Evolutionary conservation across 2,797 vertebrate genomes (phyloP), one percentile per base, ranked within the genome.

Genomic region (Poecilia wingei): DNA sequence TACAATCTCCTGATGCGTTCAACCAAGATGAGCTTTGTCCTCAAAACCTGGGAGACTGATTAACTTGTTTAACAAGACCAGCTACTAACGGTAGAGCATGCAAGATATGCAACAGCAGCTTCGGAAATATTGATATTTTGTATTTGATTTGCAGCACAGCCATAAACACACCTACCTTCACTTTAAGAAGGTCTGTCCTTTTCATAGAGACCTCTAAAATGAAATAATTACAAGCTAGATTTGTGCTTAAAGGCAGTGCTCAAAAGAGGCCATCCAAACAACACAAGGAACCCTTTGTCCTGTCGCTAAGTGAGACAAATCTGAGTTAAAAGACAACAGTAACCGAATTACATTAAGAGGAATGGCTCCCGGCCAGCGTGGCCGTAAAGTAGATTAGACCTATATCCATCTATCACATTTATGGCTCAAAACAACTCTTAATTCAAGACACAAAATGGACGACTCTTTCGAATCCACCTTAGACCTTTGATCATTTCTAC

Each of bases 321-420:
- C 79, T 78, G 84, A 89, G 80, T 87, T 84, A 80, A 91, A 87
- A 90, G 81, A 88, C 81, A 80, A 72, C 78, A 83, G 72, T 87
- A 92, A 92, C 36, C 71, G 61, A 84, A 93, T 94, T 90, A 79
- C 81, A 86, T 92, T 87, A 89, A 91, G 43, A 89, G 72, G 75
- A 61, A 86, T 91, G 90, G 91, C 87, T 89, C 81, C 70, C 75
- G 47, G 92, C 91, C 93, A 93, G 91, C 80, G 81, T 78, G 70
- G 77, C 85, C 85, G 79, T 81, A 89, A 89, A 93, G 86, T 92
- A 87, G 88, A 95, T 94, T 93, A 93, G 93, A 92, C 53, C 79
- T 78, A 72, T 72, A 84, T 72, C n/a, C 86, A 88, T 94, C 86
- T 80, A 92, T 93, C 88, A 90, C 22, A 49, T 79, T 88, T 69